Base-by-base conservation (phyloP, 2,888 invertebrate genomes). In the Polia nebulosa region DNA sequence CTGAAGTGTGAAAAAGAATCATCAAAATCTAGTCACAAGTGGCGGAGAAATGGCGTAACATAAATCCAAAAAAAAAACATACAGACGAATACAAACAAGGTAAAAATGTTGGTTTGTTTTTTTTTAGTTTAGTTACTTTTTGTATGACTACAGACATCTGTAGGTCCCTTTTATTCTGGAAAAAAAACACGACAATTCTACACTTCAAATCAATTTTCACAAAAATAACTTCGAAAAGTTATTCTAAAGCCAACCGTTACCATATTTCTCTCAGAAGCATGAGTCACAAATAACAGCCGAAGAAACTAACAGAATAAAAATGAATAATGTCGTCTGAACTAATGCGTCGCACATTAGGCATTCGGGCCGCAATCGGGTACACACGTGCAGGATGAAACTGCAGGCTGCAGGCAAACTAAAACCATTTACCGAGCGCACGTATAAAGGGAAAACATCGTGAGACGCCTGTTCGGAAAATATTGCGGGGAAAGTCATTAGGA, bases 301-400 rank as follows among this genome's bases (percentile, higher is more conserved):
- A 72, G 72, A 80, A 78, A 78, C 81, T 80, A 79, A 79, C 62
- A 75, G 83, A 84, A 86, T 86, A 87, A 88, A 89, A 90, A 87
- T 88, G 87, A 87, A 84, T 87, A 86, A 89, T 86, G 82, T 84
- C 73, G 72, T 86, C 84, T 84, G 82, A 86, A 88, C 82, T 88
- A 88, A 89, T 88, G 89, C 87, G 85, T 86, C 71, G 64, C 67
- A 80, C 86, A 89, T 89, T 89, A 84, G 74, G 85, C 86, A 90
- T 90, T 90, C 89, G 81, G 66, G 67, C 66, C 85, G 81, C 86
- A 86, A 83, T 85, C 85, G 82, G 55, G 74, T 36, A 83, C 86
- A 86, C 84, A 85, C 89, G 87, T 89, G 86, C 85, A 80, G 72
- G 78, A 83, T 82, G 79, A 78, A 77, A 81, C 85, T 85, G 83